Evolutionary conservation across 1,140 invertebrate genomes (phyloP), one percentile per base, ranked within the genome.

Genomic region (Condylostylus longicornis): DNA sequence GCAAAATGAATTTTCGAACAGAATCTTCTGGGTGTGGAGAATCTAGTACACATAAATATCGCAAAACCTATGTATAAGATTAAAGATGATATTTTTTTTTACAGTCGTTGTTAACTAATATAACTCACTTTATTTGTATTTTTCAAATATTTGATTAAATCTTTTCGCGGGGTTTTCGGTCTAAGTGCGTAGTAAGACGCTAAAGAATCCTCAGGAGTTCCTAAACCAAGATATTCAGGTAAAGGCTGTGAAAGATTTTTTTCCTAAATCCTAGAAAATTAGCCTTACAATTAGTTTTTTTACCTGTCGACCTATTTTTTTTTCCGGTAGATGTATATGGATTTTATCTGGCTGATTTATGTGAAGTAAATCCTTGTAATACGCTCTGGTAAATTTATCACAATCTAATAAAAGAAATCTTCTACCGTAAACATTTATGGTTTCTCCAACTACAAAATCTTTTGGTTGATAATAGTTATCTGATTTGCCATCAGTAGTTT

Each of bases 391-490:
- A 50, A 81, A 85, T 7, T 66, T 47, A 50, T 88, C 84, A 48
- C 81, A 84, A 51, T 88, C 80, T 42, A 73, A 79, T 3, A 91
- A 57, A 1, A 86, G 61, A 55, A 89, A 81, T 21, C 71, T 64
- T 9, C 77, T 65, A 5, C 73, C 76, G 27, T 78, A 67, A 15
- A 82, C 66, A 48, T 68, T 74, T 23, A 81, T 60, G 0, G 73
- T 79, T 33, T 70, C 65, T 1, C 82, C 82, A 25, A 85, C 71
- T 41, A 66, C 66, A 28, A 91, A 74, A 63, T 91, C 83, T 50
- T 63, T 66, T 2, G 82, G 77, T 28, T 71, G 64, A 50, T 82
- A 85, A 52, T 76, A 87, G 49, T 84, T 72, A 0, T 64, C 66
- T 18, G 79, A 65, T 50, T 83, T 79, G n/a, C 67, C 61, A n/a